A percentile compares a stretch with the other conserved stretches of the same genome.
phyloP scores from a whole-genome alignment of 92 coral and sea anemone species.

The Micromussa lordhowensis region DNA sequence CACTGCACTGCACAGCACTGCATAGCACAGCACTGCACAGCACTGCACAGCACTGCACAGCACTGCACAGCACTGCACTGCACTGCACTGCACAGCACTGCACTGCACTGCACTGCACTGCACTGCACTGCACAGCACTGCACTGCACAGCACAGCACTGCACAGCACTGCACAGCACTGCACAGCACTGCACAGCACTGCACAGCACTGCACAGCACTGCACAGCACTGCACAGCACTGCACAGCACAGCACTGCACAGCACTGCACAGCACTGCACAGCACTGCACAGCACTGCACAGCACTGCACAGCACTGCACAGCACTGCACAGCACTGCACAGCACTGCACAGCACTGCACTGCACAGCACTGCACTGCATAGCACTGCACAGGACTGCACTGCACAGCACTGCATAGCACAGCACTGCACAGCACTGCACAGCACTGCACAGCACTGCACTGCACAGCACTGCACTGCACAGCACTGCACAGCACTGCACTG shows the following conservation, averaged over 20 bases:
- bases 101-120: background rate
- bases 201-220: background rate
- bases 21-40: too few species aligned
- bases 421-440: constrained; percentile 11
- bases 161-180: too few species aligned
- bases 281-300: background rate
- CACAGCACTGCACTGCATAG: constrained; percentile 32
- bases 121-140: background rate
- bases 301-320: background rate
- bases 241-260: background rate
- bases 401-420: constrained; percentile 30
- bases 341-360: constrained; percentile 37
- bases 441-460: constrained; percentile 13
- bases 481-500: constrained; percentile 18
- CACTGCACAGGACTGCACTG: constrained; percentile 32
- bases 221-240: background rate
- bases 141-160: background rate
- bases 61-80: too few species aligned
- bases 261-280: background rate
- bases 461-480: constrained; percentile 26
- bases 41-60: too few species aligned
- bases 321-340: constrained; percentile 18
- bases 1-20: too few species aligned
- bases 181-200: background rate
- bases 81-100: background rate